Conservation (phyloP, 2,113 vertebrate species). For the Macrotus californicus region DNA sequence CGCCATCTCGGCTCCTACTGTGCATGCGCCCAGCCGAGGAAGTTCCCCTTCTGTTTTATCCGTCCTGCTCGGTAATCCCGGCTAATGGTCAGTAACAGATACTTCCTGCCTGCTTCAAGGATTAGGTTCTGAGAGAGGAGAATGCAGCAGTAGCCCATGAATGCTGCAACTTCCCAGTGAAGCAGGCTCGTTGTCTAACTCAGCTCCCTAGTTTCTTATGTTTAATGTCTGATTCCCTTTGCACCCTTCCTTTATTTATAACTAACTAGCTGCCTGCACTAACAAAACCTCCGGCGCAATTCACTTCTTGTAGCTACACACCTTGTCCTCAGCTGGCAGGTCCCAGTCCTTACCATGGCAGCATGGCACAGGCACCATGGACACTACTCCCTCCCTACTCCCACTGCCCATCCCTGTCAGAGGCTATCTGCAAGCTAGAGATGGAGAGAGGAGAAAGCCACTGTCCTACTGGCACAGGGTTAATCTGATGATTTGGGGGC, state of each 20-base stretch:
- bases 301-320: background rate
- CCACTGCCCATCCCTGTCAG: background rate
- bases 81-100: background rate
- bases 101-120: background rate
- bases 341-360: fast-evolving
- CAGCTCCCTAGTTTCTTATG: too few species aligned
- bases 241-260: too few species aligned
- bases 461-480: background rate
- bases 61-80: background rate
- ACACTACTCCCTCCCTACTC: fast-evolving
- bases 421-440: background rate
- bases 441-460: background rate
- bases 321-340: background rate
- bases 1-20: background rate
- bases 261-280: too few species aligned
- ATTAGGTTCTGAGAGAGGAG: background rate
- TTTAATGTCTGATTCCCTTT: too few species aligned
- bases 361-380: background rate
- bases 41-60: background rate
- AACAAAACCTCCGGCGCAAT: background rate
- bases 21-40: background rate
- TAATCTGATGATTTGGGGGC: background rate
- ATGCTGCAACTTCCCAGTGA: background rate
- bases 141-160: background rate
- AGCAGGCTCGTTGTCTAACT: too few species aligned